These are phyloP conservation scores for Muricea muricata DNA, from an alignment of 92 coral and sea anemone species.

Conservation along the genomic window DNA sequence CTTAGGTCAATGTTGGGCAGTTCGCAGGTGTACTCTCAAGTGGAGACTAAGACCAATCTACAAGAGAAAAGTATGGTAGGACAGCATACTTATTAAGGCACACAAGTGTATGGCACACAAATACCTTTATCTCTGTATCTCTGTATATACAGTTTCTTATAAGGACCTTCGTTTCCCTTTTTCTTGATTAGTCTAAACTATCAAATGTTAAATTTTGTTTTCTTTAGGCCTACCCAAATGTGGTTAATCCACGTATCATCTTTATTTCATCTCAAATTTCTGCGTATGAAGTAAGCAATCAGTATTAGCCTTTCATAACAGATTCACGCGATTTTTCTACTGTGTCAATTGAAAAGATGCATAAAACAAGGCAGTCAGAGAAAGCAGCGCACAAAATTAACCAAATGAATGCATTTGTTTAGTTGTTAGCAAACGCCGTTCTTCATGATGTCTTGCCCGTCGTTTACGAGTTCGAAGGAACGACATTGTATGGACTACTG, in stretches of 20 bases:
- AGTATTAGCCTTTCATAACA: no score
- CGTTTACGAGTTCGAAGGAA: constrained; percentile 79
- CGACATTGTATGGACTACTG: constrained; percentile 76
- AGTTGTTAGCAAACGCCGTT: constrained; percentile 81
- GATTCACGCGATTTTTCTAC: no score
- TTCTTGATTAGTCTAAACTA: no score
- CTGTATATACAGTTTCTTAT: no score
- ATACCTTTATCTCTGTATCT: no score
- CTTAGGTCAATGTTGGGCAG: neutral
- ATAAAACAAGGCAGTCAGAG: no score
- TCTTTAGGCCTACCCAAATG: constrained; percentile 46
- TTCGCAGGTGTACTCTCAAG: neutral
- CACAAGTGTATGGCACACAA: no score
- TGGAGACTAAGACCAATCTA: neutral
- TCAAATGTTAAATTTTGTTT: neutral
- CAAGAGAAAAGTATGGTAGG: constrained; percentile 27
- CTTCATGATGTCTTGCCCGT: constrained; percentile 72
- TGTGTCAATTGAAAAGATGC: no score
- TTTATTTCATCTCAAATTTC: constrained; percentile 90
- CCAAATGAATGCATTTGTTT: no score
- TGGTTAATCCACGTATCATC: constrained; percentile 70
- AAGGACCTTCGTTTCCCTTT: no score
- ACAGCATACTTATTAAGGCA: no score
- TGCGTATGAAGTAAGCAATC: constrained; percentile 92
- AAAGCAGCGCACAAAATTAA: constrained; percentile 10